Evolutionary conservation across 2,113 vertebrate species (phyloP).

Genomic region (Tichodroma muraria): DNA sequence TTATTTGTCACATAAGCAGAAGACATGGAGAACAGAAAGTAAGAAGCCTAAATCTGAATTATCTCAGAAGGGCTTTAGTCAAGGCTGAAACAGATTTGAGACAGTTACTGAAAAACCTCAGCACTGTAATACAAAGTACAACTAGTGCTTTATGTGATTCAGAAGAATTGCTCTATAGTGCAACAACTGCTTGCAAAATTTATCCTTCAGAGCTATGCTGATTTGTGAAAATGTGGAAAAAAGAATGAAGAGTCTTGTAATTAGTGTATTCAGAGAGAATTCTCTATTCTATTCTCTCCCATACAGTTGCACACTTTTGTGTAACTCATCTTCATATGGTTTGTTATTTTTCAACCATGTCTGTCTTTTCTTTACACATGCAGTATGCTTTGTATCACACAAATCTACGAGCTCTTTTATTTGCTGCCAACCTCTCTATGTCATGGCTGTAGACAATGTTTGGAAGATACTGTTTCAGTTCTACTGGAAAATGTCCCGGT

Average conservation of each 20-base stretch:
- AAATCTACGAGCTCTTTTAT: not conserved
- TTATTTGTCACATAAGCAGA: not conserved
- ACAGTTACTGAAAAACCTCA: not conserved
- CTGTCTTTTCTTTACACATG: not conserved
- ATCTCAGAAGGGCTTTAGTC: not conserved
- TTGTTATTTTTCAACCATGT: not conserved
- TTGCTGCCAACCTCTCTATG: slow-evolving; percentile 65
- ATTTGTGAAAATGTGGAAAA: not conserved
- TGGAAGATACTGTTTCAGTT: slow-evolving; percentile 86
- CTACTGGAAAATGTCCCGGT: slow-evolving; percentile 80
- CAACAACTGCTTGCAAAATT: not conserved
- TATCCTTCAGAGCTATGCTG: not conserved
- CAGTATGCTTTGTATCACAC: not conserved
- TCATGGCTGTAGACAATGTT: slow-evolving; percentile 83
- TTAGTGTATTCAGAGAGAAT: not conserved
- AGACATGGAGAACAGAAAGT: not conserved
- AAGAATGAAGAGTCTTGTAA: not conserved
- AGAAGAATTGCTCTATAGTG: not conserved
- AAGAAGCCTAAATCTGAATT: not conserved
- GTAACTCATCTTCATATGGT: not conserved
- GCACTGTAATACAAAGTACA: not conserved
- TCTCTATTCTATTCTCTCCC: no score
- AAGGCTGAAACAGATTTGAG: not conserved
- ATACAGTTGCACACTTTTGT: not conserved
- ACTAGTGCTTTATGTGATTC: not conserved